Base-by-base conservation (phyloP, 2,113 vertebrate genomes). In the Xenopus tropicalis region DNA sequence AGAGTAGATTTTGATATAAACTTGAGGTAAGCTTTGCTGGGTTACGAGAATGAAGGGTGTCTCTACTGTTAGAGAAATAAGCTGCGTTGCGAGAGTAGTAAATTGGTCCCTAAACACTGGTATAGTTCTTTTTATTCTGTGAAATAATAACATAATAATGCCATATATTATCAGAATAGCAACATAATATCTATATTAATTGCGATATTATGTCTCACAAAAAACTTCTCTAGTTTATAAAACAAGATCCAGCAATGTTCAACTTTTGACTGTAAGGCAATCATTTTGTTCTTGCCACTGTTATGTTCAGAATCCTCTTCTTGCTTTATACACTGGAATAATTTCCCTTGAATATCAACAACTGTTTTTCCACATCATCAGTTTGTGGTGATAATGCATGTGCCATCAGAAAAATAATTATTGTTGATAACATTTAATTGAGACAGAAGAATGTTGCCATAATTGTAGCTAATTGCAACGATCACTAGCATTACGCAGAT, bases 381-480 rank as follows among this genome's bases (percentile, higher is more conserved):
- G 44, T 75, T 74, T 74, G 65, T 68, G 42, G 29, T 42, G 16
- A 54, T 61, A 23, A 69, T 69, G 58, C 23, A 69, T 37, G n/a
- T 62, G 44, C 58, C 58, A 56, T 75, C 72, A 43, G 66, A 75
- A 75, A 23, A 69, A 75, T 62, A 44, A 62, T 75, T 68, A 74
- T 75, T 75, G 66, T 69, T 67, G 72, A 74, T 74, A 67, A 68
- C 64, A 67, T 74, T 75, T 69, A 61, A 69, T 74, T 69, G 72
- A 75, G 72, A 54, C 25, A 14, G 66, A 69, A 69, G 72, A 75
- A 69, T 75, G 58, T 43, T 75, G 23, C 66, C 57, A 68, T 68
- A 73, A 74, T 74, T 68, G 72, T 74, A 37, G 65, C 51, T 75
- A 75, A 75, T 75, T 69, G 66, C 72, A 62, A n/a, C 61, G 44